Base-by-base conservation (phyloP, 2,888 invertebrate species). In the Elgonia sp. region DNA sequence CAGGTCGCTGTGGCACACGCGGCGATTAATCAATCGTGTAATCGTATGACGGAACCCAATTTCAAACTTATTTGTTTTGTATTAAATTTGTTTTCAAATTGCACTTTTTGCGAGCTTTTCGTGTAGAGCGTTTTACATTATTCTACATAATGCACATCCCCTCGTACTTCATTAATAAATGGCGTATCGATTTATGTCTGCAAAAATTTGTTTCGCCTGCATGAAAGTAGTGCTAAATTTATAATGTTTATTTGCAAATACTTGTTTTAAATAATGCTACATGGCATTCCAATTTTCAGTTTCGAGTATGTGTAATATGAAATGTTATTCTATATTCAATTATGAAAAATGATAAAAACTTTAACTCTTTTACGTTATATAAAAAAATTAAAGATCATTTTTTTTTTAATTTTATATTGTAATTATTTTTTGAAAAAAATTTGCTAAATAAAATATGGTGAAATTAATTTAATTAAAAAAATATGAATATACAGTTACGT, bases 231-330 rank as follows among this genome's bases (percentile, higher is more conserved):
- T 20, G 20, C 21, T 72, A 62, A 62, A 72, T 53, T 72, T 81
- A 62, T 63, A 55, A 81, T 63, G 53, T 21, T 46, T 53, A 72
- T 63, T 72, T 81, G 70, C 53, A 81, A 81, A 62, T 40, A 72
- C 37, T 20, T 29, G 53, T 70, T 81, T 67, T 57, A 79, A 79
- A 77, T 77, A 67, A 77, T 77, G 39, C 67, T 14, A 20, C 14
- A 42, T 53, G 21, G 20, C 20, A 40, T 55, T 79, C 67, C 69
- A 46, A 46, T 69, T 79, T 55, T 55, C n/a, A 62, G 37, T 67
- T 29, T 55, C 21, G 46, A 9, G 8, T 62, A 29, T 29, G 1
- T 29, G 29, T 29, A 29, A 29, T 29, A 29, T 29, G 1, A 29
- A 29, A 29, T 29, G 29, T 29, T 29, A 3, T 29, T 29, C 29